Conservation (phyloP, 2,113 vertebrate species). For the Caloenas nicobarica region DNA sequence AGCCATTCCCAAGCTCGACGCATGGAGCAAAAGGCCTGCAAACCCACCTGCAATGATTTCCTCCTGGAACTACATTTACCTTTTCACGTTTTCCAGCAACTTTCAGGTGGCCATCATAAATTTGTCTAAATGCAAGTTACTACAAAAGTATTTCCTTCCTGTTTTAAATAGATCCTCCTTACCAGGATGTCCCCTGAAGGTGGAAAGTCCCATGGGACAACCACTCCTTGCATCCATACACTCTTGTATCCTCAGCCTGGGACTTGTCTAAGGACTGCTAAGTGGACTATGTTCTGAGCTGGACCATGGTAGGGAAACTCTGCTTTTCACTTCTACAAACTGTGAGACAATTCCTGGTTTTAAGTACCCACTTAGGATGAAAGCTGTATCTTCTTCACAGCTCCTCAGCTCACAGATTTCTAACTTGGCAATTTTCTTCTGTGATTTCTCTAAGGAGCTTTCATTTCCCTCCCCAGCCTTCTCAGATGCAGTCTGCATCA, state of each 20-base stretch:
- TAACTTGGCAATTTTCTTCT: not conserved
- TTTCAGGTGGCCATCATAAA: not conserved
- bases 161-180: not conserved
- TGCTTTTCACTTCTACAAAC: not conserved
- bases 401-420: not conserved
- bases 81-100: not conserved
- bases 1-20: not conserved
- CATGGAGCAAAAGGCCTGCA: not conserved
- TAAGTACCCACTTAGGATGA: not conserved
- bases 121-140: not conserved
- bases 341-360: not conserved
- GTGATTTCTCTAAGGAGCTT: not conserved
- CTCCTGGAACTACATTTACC: not conserved
- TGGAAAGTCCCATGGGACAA: not conserved
- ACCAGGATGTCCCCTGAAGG: not conserved
- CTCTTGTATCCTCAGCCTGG: not conserved
- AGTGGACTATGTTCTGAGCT: not conserved
- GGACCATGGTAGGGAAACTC: not conserved
- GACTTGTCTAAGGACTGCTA: not conserved
- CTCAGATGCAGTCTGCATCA: not conserved
- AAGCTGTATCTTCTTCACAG: not conserved
- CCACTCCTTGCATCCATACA: accelerated
- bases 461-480: not conserved
- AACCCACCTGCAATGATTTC: not conserved
- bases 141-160: not conserved